Evolutionary conservation across 23 tunicate genomes (phyloP), one percentile per base, ranked within the genome.

Genomic region (Diplosoma virens): DNA sequence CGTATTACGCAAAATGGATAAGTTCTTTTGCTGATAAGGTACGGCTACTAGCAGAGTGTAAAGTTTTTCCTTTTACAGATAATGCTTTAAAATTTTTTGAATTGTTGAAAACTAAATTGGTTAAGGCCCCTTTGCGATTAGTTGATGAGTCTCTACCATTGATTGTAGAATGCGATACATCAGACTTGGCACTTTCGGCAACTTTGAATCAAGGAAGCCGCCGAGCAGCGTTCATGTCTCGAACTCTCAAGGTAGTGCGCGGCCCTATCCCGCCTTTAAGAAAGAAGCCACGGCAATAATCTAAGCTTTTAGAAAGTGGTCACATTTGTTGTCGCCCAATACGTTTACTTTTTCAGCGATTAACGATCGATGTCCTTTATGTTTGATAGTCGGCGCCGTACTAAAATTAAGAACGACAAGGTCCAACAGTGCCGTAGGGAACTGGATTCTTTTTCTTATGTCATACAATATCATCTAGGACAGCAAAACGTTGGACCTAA

Each of bases 281-380:
- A 76, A 76, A 34, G 81, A 78, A 78, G 83, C 78, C 7, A 27
- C 75, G 17, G 75, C 83, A 3, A 66, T 68, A 5, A 26, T 78
- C 21, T 36, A 78, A 27, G 59, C 59, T 3, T 37, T 66, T 24
- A 22, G 59, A 18, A 66, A 78, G 30, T 78, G 83, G 59, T n/a
- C 71, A 2, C 30, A 78, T 37, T 47, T 78, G 6, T 32, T 14
- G 1, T 22, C 22, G 29, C 59, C 2, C 73, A 36, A 24, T 34
- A 67, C 33, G 37, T 78, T 47, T 20, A 1, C 6, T 27, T 78
- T 9, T 20, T 78, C 3, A 68, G 77, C 4, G 83, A 80, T 69
- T 77, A 68, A 68, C 30, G 26, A 41, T 48, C 77, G 2, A 31
- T 80, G 30, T 5, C 77, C 2, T 80, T 47, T 37, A 80, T 80